A percentile compares a stretch with the other conserved stretches of the same genome.
These are phyloP conservation scores for Myotis myotis DNA, from an alignment of 2,797 vertebrate genomes.

Conservation along the genomic window DNA sequence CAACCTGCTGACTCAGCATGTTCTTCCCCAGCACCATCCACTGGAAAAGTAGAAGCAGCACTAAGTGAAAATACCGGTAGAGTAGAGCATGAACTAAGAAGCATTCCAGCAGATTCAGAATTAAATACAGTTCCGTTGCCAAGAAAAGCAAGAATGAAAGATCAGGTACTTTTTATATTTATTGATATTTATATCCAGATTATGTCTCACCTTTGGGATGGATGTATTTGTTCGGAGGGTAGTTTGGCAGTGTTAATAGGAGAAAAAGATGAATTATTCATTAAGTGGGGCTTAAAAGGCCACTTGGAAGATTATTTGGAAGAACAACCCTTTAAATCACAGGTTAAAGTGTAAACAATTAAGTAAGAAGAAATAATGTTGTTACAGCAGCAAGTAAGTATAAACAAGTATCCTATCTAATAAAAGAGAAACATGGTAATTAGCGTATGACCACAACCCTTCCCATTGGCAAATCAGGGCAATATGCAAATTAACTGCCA, in stretches of 20 bases:
- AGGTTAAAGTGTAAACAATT: constrained; percentile 27
- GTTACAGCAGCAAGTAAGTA: background rate
- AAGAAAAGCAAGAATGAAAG: constrained; percentile 93
- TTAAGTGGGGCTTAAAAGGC: background rate
- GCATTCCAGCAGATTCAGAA: constrained; percentile 88
- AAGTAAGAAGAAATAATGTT: background rate
- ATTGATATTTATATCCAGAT: background rate
- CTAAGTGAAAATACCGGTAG: constrained; percentile 89
- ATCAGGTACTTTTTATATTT: constrained; percentile 87
- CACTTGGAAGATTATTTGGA: constrained; percentile 14
- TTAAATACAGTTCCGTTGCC: constrained; percentile 85
- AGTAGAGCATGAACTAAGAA: constrained; percentile 85
- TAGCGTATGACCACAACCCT: no score
- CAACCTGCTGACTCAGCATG: constrained; percentile 94
- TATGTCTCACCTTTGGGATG: background rate
- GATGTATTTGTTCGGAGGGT: background rate
- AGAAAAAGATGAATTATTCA: constrained; percentile 23
- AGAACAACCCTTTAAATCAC: background rate
- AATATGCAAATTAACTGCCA: no score
- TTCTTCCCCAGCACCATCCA: constrained; percentile 93
- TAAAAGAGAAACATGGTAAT: no score
- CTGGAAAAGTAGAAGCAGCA: constrained; percentile 93
- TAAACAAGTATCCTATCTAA: background rate
- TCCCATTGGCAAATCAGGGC: no score
- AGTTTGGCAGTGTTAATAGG: background rate